Conservation (phyloP, 1,140 invertebrate species). For the Drosophila mayri region DNA sequence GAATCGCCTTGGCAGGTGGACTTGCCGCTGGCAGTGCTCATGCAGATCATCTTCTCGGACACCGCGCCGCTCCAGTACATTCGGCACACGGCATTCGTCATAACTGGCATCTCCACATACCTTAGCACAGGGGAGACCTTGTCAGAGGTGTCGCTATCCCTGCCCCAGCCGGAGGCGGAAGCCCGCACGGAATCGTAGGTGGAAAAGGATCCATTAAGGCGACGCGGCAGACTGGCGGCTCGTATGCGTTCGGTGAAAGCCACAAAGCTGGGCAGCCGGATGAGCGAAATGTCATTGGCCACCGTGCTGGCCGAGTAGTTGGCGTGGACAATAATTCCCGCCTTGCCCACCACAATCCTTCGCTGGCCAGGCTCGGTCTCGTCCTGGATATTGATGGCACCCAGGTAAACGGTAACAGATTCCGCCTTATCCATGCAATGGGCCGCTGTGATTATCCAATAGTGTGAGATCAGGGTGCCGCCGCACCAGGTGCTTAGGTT, state of each 20-base stretch:
- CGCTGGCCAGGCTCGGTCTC: slow-evolving; percentile 15
- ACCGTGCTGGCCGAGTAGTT: slow-evolving; percentile 47
- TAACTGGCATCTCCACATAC: slow-evolving; percentile 51
- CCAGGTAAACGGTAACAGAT: slow-evolving; percentile 33
- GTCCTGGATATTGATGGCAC: slow-evolving; percentile 41
- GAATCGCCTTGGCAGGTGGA: slow-evolving; percentile 68
- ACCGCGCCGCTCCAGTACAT: slow-evolving; percentile 61
- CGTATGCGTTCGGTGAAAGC: slow-evolving; percentile 27
- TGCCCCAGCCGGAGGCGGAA: slow-evolving; percentile 57
- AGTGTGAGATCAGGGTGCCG: slow-evolving; percentile 48
- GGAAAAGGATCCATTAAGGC: slow-evolving; percentile 30
- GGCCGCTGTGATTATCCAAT: slow-evolving; percentile 61
- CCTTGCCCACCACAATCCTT: slow-evolving; percentile 15
- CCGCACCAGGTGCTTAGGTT: slow-evolving; percentile 58
- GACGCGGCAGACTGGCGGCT: slow-evolving; percentile 29
- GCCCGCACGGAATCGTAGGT: slow-evolving; percentile 38
- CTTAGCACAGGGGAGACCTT: slow-evolving; percentile 30
- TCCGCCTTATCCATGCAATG: slow-evolving; percentile 55
- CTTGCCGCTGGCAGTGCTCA: slow-evolving; percentile 57
- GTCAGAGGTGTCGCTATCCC: slow-evolving; percentile 34
- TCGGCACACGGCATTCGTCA: slow-evolving; percentile 39
- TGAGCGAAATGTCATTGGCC: slow-evolving; percentile 58
- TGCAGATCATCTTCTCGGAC: slow-evolving; percentile 63
- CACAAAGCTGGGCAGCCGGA: slow-evolving; percentile 35
- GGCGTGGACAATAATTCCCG: slow-evolving; percentile 37